phyloP scores from a whole-genome alignment of 2,113 vertebrate genomes.

The Corythaixoides concolor region DNA sequence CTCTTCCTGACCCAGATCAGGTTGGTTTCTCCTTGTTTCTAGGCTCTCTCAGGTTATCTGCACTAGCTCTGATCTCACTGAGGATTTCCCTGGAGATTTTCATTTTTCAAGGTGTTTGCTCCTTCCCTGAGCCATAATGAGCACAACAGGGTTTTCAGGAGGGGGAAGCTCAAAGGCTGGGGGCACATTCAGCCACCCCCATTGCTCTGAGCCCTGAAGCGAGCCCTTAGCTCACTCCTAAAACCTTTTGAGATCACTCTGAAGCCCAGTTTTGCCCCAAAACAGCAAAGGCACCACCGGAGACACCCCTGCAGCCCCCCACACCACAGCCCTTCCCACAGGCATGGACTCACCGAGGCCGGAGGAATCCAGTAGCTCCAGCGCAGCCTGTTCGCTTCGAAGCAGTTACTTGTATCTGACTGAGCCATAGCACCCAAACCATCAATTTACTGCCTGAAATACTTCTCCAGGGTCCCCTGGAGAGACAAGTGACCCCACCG shows the following conservation, averaged over 20 bases:
- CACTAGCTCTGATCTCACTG: rapidly evolving
- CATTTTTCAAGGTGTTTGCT: not conserved
- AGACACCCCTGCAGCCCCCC: not conserved
- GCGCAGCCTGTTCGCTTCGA: rapidly evolving
- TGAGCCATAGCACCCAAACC: rapidly evolving
- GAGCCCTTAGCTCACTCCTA: not conserved
- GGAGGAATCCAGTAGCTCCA: not conserved
- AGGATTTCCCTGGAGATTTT: not conserved
- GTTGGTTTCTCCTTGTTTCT: not conserved
- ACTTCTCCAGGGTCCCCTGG: rapidly evolving
- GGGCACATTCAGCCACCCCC: not conserved
- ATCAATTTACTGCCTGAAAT: not conserved
- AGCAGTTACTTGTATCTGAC: rapidly evolving
- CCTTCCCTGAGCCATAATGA: not conserved
- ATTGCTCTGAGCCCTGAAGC: rapidly evolving
- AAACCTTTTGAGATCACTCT: not conserved
- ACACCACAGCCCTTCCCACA: rapidly evolving
- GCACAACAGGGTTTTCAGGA: not conserved
- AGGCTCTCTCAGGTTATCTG: not conserved
- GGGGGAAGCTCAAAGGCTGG: rapidly evolving
- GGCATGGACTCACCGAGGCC: not conserved
- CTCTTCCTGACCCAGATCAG: not conserved
- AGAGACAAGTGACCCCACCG: rapidly evolving
- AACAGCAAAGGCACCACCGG: rapidly evolving
- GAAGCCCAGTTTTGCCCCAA: not conserved